Evolutionary conservation across 2,888 invertebrate species (phyloP).

Genomic region (Caenorhabditis angaria): DNA sequence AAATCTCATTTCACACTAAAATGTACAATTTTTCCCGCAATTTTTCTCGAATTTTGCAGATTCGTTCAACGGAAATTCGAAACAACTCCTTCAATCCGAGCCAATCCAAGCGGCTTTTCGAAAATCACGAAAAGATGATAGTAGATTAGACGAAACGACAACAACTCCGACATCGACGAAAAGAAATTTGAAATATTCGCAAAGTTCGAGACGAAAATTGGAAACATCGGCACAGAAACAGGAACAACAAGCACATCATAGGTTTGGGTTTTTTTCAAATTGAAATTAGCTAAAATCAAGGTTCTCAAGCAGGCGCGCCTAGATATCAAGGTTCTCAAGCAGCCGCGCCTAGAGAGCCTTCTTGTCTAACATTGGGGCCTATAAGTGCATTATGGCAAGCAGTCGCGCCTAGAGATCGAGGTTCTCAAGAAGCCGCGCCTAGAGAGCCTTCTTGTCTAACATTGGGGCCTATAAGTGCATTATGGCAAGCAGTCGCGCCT

Average conservation of each 20-base stretch:
- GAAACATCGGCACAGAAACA: constrained; percentile 6
- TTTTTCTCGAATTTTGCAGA: constrained; percentile 48
- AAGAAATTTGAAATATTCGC: constrained; percentile 41
- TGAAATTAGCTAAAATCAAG: no score
- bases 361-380: no score
- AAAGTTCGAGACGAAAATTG: constrained; percentile 37
- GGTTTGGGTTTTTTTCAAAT: no score
- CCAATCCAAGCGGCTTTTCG: constrained; percentile 47
- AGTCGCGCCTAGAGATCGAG: no score
- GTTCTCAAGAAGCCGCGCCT: no score
- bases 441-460: no score
- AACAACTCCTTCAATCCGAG: constrained; percentile 32
- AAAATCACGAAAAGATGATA: constrained; percentile 41
- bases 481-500: no score
- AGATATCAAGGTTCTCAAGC: no score
- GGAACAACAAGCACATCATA: constrained; percentile 37
- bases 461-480: no score
- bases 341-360: no score
- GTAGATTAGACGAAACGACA: constrained; percentile 20
- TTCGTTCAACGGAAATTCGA: constrained; percentile 45
- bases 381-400: no score
- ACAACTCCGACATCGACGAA: neutral
- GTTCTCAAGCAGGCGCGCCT: no score
- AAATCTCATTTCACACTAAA: neutral
- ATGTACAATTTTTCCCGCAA: neutral